phyloP scores from a whole-genome alignment of 2,888 invertebrate genomes.

The Norana najaformis region DNA sequence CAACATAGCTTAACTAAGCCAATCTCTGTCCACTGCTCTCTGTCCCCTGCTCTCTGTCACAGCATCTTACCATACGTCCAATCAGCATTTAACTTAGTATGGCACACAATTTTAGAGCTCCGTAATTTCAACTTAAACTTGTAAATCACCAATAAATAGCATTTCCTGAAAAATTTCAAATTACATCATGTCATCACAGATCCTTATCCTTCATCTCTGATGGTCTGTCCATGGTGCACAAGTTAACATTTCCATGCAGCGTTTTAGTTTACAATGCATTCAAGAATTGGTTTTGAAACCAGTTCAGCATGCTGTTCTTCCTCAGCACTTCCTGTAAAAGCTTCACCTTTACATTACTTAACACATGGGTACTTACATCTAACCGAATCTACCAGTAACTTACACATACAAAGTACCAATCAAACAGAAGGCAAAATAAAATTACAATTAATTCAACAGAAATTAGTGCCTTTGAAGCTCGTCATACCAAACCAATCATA shows the following conservation, averaged over 20 bases:
- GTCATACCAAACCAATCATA: not conserved
- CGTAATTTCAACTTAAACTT: not conserved
- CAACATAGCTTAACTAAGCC: not conserved
- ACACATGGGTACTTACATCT: not conserved
- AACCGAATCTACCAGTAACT: constrained; percentile 2
- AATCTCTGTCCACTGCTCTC: no score
- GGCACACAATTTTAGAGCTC: not conserved
- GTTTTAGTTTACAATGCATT: not conserved
- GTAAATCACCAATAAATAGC: not conserved
- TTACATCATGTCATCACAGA: not conserved
- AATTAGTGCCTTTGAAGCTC: not conserved
- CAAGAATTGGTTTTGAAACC: not conserved
- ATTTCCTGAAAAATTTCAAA: not conserved
- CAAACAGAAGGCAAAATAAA: not conserved
- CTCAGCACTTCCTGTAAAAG: not conserved
- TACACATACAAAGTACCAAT: not conserved
- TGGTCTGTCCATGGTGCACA: not conserved
- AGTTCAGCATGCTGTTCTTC: not conserved
- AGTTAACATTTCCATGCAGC: not conserved
- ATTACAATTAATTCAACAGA: not conserved
- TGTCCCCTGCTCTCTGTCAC: not conserved
- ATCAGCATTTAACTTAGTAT: not conserved
- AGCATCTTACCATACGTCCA: not conserved
- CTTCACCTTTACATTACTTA: not conserved
- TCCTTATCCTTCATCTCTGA: not conserved